These are phyloP conservation scores for Dioctria linearis DNA, from an alignment of 2,888 invertebrate genomes.

Conservation along the genomic window DNA sequence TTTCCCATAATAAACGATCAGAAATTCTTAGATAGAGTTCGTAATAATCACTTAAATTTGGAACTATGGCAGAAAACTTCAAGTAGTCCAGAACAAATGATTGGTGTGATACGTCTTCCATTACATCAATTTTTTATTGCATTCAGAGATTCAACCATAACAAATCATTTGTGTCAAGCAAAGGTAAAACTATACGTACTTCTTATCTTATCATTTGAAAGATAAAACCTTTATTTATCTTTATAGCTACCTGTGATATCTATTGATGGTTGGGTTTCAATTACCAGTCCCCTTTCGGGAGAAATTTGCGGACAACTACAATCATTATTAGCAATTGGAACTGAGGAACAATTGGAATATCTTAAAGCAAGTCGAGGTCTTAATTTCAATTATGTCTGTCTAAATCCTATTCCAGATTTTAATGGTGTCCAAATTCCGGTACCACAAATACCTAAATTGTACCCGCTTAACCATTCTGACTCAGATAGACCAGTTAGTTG, in stretches of 20 bases:
- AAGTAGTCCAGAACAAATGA: conserved; percentile 66
- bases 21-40: conserved; percentile 73
- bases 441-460: conserved; percentile 47
- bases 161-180: conserved; percentile 73
- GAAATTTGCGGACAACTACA: conserved; percentile 73
- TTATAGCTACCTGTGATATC: conserved; percentile 75
- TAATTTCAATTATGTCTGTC: conserved; percentile 14
- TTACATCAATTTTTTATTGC: conserved; percentile 76
- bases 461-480: not conserved
- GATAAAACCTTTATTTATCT: not conserved
- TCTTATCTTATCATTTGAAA: not conserved
- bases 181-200: conserved; percentile 68
- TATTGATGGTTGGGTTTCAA: conserved; percentile 75
- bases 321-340: conserved; percentile 75
- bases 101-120: conserved; percentile 74
- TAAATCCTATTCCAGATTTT: not conserved
- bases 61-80: conserved; percentile 73
- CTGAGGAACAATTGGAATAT: conserved; percentile 74
- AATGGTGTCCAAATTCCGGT: conserved; percentile 49
- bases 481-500: conserved; percentile 28
- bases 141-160: conserved; percentile 74
- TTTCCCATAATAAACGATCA: conserved; percentile 74
- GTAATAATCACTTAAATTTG: conserved; percentile 74
- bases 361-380: conserved; percentile 71
- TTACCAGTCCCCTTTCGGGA: conserved; percentile 71